These are phyloP conservation scores for Plemyria rubiginata DNA, from an alignment of 2,888 invertebrate genomes.

Conservation along the genomic window DNA sequence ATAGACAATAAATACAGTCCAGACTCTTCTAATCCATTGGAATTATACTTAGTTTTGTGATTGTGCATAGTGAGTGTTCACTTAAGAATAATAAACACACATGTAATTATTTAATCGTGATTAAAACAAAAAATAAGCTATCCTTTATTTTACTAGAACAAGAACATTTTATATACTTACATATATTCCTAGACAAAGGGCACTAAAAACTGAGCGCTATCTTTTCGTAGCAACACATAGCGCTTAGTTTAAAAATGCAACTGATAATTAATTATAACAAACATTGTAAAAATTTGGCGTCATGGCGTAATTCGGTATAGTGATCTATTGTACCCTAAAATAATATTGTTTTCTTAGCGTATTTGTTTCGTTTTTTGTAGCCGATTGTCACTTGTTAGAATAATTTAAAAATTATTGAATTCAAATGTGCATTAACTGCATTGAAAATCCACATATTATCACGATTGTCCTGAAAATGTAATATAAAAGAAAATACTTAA, in stretches of 20 bases:
- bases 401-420: not conserved
- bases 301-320: not conserved
- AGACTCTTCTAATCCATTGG: slow-evolving; percentile 47
- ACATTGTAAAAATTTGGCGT: no score
- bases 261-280: no score
- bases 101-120: slow-evolving; percentile 6
- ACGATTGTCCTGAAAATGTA: slow-evolving; percentile 6
- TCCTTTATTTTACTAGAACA: slow-evolving; percentile 2
- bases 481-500: slow-evolving; percentile 10
- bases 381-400: not conserved
- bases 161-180: not conserved
- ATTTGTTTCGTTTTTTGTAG: not conserved
- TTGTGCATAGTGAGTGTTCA: slow-evolving; percentile 61
- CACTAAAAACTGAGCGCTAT: not conserved
- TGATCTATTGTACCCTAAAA: not conserved
- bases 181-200: not conserved
- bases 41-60: slow-evolving; percentile 53
- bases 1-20: slow-evolving; percentile 46
- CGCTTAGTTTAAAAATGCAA: not conserved
- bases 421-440: not conserved
- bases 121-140: slow-evolving; percentile 3
- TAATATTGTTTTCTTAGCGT: not conserved
- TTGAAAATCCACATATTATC: not conserved
- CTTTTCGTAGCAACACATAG: no score
- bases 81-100: slow-evolving; percentile 25